Evolutionary conservation across 2,113 vertebrate species (phyloP), one percentile per base, ranked within the genome.

Genomic region (Saguinus midas): DNA sequence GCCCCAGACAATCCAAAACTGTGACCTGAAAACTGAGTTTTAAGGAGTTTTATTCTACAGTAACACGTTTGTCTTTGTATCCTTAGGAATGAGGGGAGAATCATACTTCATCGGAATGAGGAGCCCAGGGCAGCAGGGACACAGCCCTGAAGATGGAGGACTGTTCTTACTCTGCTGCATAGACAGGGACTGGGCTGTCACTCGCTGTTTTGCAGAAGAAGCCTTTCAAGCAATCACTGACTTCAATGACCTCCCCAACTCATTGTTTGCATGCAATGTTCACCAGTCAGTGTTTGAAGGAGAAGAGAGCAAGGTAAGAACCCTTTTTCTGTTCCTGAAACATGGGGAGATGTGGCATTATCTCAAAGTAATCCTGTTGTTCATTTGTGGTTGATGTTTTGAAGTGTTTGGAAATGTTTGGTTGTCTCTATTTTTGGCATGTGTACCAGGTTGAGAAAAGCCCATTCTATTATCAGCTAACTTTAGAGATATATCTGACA

Each of bases 271-370:
- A 1, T 99, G 99, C 97, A 99, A 99, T 0, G 99, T 99, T 80
- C 99, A 99, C 98, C 99, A 99, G 97, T 99, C 99, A 0, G 99
- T 99, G 88, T 99, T 99, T 97, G 99, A 99, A 98, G 99, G 98
- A 86, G 98, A 98, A 91, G 98, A 99, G 80, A 99, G 98, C 94
- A 99, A 99, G 99, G 99, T 99, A 99, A 96, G 96, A 72, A 35
- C 29, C 1, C 1, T 86, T 82, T 64, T 57, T 79, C 72, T 17
- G 1, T 93, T 96, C 81, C n/a, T 21, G n/a, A 91, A 72, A 76
- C 14, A 0, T 90, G 29, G n/a, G 76, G 43, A 89, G 16, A 79
- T 14, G 14, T 43, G 81, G 18, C 40, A 6, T 37, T 29, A 50
- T 80, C 58, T 58, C 50, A 17, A 27, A 9, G 6, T 18, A 8